phyloP scores from a whole-genome alignment of 2,113 vertebrate genomes.

The Xiphias gladius region DNA sequence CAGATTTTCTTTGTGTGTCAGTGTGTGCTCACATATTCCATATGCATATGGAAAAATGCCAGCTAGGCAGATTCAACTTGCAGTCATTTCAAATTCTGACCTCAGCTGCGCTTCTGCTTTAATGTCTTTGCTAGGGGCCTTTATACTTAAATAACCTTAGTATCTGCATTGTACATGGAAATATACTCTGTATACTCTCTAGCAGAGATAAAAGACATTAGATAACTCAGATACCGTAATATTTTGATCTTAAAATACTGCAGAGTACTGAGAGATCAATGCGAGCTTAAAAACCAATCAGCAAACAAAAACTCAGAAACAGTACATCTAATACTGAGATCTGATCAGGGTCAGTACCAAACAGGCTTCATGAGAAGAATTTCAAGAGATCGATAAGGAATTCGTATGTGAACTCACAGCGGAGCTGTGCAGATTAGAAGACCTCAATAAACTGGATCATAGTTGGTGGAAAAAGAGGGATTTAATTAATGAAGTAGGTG shows the following conservation, averaged over 20 bases:
- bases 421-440: conserved; percentile 71
- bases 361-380: conserved; percentile 70
- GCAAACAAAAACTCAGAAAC: conserved; percentile 26
- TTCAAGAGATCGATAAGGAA: conserved; percentile 72
- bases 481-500: conserved; percentile 63
- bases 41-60: conserved; percentile 49
- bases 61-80: conserved; percentile 59
- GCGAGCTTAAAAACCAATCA: conserved; percentile 18
- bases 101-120: conserved; percentile 52
- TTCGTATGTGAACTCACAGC: conserved; percentile 66
- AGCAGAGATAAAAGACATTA: conserved; percentile 30
- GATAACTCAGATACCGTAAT: conserved; percentile 6
- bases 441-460: conserved; percentile 61
- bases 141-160: conserved; percentile 24
- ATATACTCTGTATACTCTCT: conserved; percentile 21
- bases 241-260: conserved; percentile 31
- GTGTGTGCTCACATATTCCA: conserved; percentile 6
- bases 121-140: conserved; percentile 33
- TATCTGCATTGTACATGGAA: conserved; percentile 41
- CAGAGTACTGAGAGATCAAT: conserved; percentile 24
- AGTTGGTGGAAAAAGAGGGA: conserved; percentile 32
- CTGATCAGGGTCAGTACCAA: conserved; percentile 38
- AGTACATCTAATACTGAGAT: conserved; percentile 21
- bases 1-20: conserved; percentile 35
- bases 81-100: conserved; percentile 72